Conservation (phyloP, 2,888 invertebrate genomes). For the Diarsia mendica region DNA sequence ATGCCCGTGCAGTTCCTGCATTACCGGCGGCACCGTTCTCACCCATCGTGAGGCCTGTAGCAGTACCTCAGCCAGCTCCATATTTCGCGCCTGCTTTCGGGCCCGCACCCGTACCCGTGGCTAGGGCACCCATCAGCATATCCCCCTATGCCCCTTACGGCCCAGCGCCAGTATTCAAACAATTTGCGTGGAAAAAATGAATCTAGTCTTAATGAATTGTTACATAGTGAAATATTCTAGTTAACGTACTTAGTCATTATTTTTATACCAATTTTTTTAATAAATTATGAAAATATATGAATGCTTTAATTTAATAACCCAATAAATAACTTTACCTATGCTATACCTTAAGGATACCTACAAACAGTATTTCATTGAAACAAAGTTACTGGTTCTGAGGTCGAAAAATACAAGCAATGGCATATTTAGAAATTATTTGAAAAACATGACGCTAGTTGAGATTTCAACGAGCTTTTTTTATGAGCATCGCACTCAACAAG, state of each 20-base stretch:
- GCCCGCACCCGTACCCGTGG: constrained; percentile 75
- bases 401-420: too few relatives aligned
- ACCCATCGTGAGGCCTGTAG: constrained; percentile 72
- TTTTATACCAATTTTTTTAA: constrained; percentile 75
- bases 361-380: too few relatives aligned
- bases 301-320: constrained; percentile 36
- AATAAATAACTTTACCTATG: too few relatives aligned
- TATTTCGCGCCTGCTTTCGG: constrained; percentile 70
- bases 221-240: constrained; percentile 65
- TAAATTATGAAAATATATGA: constrained; percentile 66
- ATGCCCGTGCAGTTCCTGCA: constrained; percentile 62
- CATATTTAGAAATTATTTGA: not conserved
- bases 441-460: not conserved
- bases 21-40: constrained; percentile 75
- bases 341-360: too few relatives aligned
- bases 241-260: constrained; percentile 61
- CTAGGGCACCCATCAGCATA: constrained; percentile 72
- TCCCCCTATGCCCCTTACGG: constrained; percentile 75
- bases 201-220: constrained; percentile 70
- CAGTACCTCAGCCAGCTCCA: constrained; percentile 69
- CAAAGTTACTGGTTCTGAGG: too few relatives aligned
- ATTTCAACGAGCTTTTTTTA: not conserved
- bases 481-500: not conserved
- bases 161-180: constrained; percentile 76
- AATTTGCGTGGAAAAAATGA: constrained; percentile 86